phyloP scores from a whole-genome alignment of 2,888 invertebrate species.

The Hirtodrosophila duncani region DNA sequence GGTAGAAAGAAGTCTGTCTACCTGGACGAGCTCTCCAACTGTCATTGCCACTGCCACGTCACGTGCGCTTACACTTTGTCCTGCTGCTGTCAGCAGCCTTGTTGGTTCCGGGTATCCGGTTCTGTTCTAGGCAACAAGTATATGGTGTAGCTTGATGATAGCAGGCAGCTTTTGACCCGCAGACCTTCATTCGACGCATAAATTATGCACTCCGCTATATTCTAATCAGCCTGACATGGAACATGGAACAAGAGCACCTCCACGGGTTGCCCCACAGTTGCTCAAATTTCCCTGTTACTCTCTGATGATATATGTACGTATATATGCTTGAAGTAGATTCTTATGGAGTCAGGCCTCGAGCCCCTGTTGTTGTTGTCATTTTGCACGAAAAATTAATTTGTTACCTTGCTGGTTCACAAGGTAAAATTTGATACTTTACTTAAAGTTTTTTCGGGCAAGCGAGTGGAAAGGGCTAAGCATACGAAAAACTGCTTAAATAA shows the following conservation, averaged over 20 bases:
- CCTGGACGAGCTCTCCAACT: too few species aligned
- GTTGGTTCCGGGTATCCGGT: not conserved
- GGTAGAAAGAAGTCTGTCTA: constrained; percentile 5
- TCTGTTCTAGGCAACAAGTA: constrained; percentile 19
- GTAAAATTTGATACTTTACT: constrained; percentile 36
- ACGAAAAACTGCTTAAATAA: too few species aligned
- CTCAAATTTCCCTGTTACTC: constrained; percentile 2
- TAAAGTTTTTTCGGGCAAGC: constrained; percentile 27
- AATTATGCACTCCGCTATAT: constrained; percentile 63
- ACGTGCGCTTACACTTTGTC: constrained; percentile 60
- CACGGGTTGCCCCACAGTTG: not conserved
- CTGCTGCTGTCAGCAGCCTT: not conserved
- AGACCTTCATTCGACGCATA: constrained; percentile 64
- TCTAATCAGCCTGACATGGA: constrained; percentile 70
- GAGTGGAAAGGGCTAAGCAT: not conserved
- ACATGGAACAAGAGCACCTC: constrained; percentile 41
- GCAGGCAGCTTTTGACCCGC: constrained; percentile 64
- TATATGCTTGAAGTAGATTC: constrained; percentile 12
- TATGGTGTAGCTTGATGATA: constrained; percentile 9
- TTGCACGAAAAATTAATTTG: constrained; percentile 71
- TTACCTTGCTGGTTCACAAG: constrained; percentile 33
- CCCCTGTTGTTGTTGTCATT: constrained; percentile 42
- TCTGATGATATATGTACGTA: constrained; percentile 44
- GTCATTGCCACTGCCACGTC: constrained; percentile 56
- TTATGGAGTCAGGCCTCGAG: constrained; percentile 38